phyloP scores from a whole-genome alignment of 2,797 vertebrate genomes.

The Morus bassanus region DNA sequence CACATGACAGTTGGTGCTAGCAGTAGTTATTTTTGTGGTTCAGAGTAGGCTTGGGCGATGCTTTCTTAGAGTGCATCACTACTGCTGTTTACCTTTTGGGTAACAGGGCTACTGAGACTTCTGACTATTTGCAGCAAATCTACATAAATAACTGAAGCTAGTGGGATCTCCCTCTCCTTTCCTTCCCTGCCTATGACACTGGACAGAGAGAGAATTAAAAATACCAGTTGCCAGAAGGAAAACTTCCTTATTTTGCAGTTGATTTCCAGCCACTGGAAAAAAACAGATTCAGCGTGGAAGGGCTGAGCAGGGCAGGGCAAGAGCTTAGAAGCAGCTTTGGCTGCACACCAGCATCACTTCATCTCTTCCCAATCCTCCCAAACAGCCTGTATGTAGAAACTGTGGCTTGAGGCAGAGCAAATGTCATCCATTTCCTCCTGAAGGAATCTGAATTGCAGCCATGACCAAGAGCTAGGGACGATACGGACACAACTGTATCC shows the following conservation, averaged over 20 bases:
- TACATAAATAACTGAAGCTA: not conserved
- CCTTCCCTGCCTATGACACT: not conserved
- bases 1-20: slow-evolving; percentile 46
- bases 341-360: not conserved
- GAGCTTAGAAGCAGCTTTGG: not conserved
- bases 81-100: not conserved
- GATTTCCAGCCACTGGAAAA: not conserved
- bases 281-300: not conserved
- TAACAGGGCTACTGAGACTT: not conserved
- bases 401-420: not conserved
- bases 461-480: not conserved
- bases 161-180: not conserved
- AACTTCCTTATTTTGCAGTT: not conserved
- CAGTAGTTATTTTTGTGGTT: slow-evolving; percentile 53
- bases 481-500: fast-evolving
- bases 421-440: not conserved
- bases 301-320: not conserved
- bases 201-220: not conserved
- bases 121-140: slow-evolving; percentile 7
- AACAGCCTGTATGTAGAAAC: not conserved
- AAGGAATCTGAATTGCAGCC: not conserved
- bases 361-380: not conserved
- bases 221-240: not conserved
- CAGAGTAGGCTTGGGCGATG: not conserved
- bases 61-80: slow-evolving; percentile 28